A percentile compares a stretch with the other conserved stretches of the same genome.
These are phyloP conservation scores for Catamblyrhynchus diadema DNA, from an alignment of 2,797 vertebrate species.

Conservation along the genomic window DNA sequence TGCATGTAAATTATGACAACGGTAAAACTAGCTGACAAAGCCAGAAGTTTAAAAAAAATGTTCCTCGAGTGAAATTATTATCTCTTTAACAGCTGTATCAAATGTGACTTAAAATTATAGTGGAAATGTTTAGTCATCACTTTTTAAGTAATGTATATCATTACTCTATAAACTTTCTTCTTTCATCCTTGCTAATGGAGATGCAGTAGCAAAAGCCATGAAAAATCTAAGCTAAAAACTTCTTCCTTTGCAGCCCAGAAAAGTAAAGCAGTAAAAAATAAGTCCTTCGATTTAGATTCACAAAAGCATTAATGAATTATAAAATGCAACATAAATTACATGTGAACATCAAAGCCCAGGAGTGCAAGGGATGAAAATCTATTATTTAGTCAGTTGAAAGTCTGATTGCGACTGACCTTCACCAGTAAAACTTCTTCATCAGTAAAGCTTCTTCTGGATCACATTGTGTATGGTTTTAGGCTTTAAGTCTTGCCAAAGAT, in stretches of 20 bases:
- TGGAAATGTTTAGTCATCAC: background rate
- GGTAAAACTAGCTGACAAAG: conserved; percentile 34
- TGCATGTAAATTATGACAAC: conserved; percentile 25
- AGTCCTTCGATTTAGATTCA: background rate
- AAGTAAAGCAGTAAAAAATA: background rate
- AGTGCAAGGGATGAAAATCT: background rate
- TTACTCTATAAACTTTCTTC: background rate
- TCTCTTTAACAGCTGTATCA: background rate
- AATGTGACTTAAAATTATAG: background rate
- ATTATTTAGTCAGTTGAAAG: background rate
- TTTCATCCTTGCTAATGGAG: background rate
- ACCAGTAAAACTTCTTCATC: background rate
- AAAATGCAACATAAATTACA: background rate
- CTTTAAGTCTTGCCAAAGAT: background rate
- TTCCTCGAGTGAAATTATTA: background rate
- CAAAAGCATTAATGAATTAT: background rate
- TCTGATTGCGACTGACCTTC: background rate
- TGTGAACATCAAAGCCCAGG: background rate
- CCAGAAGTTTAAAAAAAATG: background rate
- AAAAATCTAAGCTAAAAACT: background rate
- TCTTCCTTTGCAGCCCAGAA: background rate
- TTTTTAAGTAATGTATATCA: background rate
- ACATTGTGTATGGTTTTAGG: background rate
- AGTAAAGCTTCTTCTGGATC: background rate
- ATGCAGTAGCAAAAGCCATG: background rate